phyloP scores from a whole-genome alignment of 2,113 vertebrate genomes.

The Solea senegalensis region DNA sequence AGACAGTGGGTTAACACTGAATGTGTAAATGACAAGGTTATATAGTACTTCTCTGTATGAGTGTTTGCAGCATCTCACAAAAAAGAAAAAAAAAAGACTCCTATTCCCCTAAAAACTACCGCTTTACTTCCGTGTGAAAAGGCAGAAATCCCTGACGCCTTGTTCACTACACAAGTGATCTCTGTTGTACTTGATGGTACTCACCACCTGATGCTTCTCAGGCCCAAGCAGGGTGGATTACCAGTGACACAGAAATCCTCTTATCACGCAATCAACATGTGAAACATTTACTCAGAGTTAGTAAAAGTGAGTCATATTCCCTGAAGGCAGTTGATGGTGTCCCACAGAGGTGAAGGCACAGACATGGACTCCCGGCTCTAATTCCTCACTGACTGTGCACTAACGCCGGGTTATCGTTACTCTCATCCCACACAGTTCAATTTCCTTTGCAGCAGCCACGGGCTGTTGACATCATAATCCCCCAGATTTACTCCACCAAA shows the following conservation, averaged over 20 bases:
- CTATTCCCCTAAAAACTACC: background rate
- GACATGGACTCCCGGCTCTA: slow-evolving; percentile 49
- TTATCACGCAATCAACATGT: slow-evolving; percentile 47
- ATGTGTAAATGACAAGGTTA: background rate
- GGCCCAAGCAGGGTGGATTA: slow-evolving; percentile 49
- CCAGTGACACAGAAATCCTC: slow-evolving; percentile 51
- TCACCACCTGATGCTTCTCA: slow-evolving; percentile 69
- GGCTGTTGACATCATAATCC: slow-evolving; percentile 84
- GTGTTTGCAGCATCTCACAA: background rate
- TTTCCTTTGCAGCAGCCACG: slow-evolving; percentile 70
- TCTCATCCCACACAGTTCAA: slow-evolving; percentile 71
- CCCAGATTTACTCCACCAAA: slow-evolving; percentile 82
- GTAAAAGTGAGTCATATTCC: slow-evolving; percentile 14
- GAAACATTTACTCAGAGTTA: slow-evolving; percentile 26
- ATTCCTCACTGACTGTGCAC: slow-evolving; percentile 45
- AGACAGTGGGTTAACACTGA: slow-evolving; percentile 10
- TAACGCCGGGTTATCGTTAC: slow-evolving; percentile 59
- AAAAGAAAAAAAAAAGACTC: background rate
- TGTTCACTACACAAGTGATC: slow-evolving; percentile 10
- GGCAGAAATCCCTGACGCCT: slow-evolving; percentile 9
- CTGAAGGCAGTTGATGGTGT: slow-evolving; percentile 27
- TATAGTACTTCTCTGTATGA: background rate
- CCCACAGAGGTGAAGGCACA: slow-evolving; percentile 39
- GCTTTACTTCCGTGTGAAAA: background rate
- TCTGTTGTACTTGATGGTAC: slow-evolving; percentile 39